Base-by-base conservation (phyloP, 2,113 vertebrate genomes). In the Nycticebus coucang region DNA sequence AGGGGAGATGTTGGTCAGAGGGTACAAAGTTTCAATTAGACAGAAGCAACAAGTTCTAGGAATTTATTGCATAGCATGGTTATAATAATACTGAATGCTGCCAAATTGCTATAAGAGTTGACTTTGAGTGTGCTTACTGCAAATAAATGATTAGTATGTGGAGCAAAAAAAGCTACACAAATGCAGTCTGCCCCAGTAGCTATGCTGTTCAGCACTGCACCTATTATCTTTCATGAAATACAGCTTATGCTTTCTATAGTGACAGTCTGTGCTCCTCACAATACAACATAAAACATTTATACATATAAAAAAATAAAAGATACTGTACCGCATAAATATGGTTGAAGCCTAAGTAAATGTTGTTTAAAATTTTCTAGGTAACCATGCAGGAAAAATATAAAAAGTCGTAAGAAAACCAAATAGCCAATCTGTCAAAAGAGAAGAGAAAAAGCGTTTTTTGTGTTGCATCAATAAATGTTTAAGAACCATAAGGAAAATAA, bases 401-500 rank as follows among this genome's bases (percentile, higher is more conserved):
- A 96, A 89, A 98, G 84, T 19, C 98, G 98, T 98, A 98, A 97
- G 97, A 98, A 98, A 89, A 97, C 94, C 97, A 99, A 96, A 97
- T 98, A 97, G 88, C 96, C 97, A 97, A 97, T 83, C 98, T 98
- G 95, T 96, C 80, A 96, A 98, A 66, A 96, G n/a, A 97, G 35
- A 96, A 93, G 68, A 96, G 69, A 87, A 50, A 92, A 93, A 62
- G 10, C 21, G 18, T 78, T 74, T 74, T 92, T 66, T 91, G 62
- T 92, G 28, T 77, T 80, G 9, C 35, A 77, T 88, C 87, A 86
- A 33, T 89, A 93, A 81, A 93, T 84, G 30, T 37, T 95, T 92
- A 84, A 92, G 87, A 94, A 75, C 57, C 62, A 72, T 60, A 93
- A 50, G 86, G 50, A 93, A 92, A 95, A 91, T 75, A 84, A 97